Conservation (phyloP, 2,113 vertebrate genomes). For the Electrona antarctica region DNA sequence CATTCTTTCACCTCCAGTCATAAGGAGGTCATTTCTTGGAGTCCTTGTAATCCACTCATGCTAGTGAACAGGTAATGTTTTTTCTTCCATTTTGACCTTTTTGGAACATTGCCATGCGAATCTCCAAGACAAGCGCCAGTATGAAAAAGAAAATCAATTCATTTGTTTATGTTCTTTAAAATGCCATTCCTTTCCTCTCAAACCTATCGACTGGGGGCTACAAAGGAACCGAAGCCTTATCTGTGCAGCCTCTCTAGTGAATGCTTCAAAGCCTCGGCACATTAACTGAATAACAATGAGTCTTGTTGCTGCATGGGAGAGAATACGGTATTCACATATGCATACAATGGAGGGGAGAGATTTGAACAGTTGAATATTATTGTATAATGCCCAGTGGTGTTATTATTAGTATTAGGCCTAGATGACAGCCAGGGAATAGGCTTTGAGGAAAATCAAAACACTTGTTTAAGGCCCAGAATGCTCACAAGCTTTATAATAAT, state of each 20-base stretch:
- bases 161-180: constrained; percentile 70
- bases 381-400: constrained; percentile 37
- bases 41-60: constrained; percentile 13
- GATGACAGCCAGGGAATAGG: constrained; percentile 23
- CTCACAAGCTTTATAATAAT: constrained; percentile 18
- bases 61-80: constrained; percentile 21
- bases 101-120: constrained; percentile 18
- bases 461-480: constrained; percentile 22
- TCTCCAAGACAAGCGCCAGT: constrained; percentile 31
- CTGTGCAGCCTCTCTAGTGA: constrained; percentile 44
- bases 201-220: constrained; percentile 53
- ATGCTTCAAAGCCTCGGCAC: constrained; percentile 48
- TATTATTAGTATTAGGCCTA: constrained; percentile 51
- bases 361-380: constrained; percentile 52
- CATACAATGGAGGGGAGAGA: constrained; percentile 32
- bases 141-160: constrained; percentile 36
- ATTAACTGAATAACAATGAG: constrained; percentile 69
- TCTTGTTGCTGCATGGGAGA: constrained; percentile 23
- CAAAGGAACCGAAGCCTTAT: constrained; percentile 61
- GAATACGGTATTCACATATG: constrained; percentile 53
- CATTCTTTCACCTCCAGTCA: constrained; percentile 4
- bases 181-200: constrained; percentile 57
- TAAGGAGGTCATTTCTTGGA: constrained; percentile 20
- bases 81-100: constrained; percentile 54
- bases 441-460: constrained; percentile 22